A percentile compares a stretch with the other conserved stretches of the same genome.
Conservation (phyloP, 2,797 vertebrate genomes). For the Kryptopterus vitreolus region DNA sequence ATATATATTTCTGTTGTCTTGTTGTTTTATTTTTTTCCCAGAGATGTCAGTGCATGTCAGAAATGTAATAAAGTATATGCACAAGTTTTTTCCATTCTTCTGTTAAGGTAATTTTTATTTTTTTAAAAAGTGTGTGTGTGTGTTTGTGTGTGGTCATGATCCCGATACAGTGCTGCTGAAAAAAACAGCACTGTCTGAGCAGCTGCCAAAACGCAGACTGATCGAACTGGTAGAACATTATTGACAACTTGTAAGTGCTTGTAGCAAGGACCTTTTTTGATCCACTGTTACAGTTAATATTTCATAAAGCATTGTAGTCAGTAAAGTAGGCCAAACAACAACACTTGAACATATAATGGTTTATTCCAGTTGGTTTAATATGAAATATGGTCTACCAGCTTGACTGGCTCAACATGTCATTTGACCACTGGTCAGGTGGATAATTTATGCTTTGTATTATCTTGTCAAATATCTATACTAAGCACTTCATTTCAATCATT, state of each 20-base stretch:
- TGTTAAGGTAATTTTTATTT: neutral
- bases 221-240: neutral
- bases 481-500: too few relatives aligned
- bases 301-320: too few relatives aligned
- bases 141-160: too few relatives aligned
- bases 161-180: too few relatives aligned
- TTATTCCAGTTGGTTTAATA: neutral
- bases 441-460: too few relatives aligned
- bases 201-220: neutral
- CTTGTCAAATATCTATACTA: too few relatives aligned
- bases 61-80: constrained; percentile 43
- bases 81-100: neutral
- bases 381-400: neutral
- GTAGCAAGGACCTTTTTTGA: neutral
- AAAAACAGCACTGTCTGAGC: neutral
- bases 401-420: neutral
- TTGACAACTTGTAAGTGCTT: neutral
- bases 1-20: constrained; percentile 25
- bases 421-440: neutral
- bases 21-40: constrained; percentile 30
- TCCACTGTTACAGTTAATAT: too few relatives aligned
- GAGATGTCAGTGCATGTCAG: constrained; percentile 27
- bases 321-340: neutral
- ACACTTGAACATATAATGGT: neutral
- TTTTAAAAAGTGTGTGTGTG: too few relatives aligned